Evolutionary conservation across 2,888 invertebrate species (phyloP).

Genomic region (Augiades crinisus): DNA sequence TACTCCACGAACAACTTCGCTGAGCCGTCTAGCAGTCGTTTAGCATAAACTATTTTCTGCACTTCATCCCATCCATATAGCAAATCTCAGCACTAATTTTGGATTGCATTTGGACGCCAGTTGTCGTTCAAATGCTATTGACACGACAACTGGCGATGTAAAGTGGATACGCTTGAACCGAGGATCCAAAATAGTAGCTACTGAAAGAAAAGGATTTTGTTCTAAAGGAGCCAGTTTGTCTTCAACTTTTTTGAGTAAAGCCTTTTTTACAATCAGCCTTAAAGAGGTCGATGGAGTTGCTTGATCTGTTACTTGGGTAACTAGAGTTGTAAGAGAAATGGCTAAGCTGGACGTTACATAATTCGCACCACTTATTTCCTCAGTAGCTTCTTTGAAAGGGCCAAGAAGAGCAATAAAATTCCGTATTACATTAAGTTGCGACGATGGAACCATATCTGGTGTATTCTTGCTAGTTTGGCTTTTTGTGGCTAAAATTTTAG

Average conservation of each 20-base stretch:
- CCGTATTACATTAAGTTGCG: slow-evolving; percentile 34
- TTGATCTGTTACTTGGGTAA: slow-evolving; percentile 25
- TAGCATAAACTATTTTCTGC: too few species aligned
- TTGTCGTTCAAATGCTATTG: too few species aligned
- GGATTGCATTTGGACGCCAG: too few species aligned
- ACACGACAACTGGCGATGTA: slow-evolving; percentile 17
- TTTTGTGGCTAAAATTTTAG: slow-evolving; percentile 16
- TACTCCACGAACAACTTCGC: too few species aligned
- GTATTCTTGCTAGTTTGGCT: slow-evolving; percentile 14
- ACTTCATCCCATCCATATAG: too few species aligned
- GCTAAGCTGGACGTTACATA: slow-evolving; percentile 27
- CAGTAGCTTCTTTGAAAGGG: slow-evolving; percentile 24
- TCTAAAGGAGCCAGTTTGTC: slow-evolving; percentile 22
- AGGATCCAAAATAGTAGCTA: slow-evolving; percentile 24
- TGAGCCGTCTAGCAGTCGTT: too few species aligned
- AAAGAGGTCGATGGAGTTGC: slow-evolving; percentile 24
- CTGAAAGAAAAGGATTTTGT: slow-evolving; percentile 21
- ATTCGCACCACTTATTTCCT: slow-evolving; percentile 24
- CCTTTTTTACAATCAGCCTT: slow-evolving; percentile 17
- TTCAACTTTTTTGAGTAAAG: slow-evolving; percentile 13
- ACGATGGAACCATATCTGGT: slow-evolving; percentile 28
- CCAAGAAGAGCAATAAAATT: slow-evolving; percentile 35
- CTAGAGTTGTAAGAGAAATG: slow-evolving; percentile 26
- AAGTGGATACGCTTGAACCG: slow-evolving; percentile 23
- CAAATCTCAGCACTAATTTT: slow-evolving; percentile 11